Evolutionary conservation across 2,797 vertebrate genomes (phyloP).

Genomic region (Anabas testudineus): DNA sequence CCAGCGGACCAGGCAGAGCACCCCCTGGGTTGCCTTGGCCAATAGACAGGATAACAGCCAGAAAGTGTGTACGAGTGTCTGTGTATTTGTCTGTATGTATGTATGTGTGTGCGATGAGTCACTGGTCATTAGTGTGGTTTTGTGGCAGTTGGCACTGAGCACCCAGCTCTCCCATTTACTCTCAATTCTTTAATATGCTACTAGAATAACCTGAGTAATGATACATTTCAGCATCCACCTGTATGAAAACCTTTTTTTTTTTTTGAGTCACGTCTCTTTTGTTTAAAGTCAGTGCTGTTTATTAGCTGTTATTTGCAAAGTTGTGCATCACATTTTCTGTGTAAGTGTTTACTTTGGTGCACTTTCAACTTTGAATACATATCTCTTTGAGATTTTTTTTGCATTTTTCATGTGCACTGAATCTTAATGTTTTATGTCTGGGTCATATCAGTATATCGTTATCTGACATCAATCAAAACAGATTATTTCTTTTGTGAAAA

Average conservation of each 20-base stretch:
- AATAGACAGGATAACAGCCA: conserved; percentile 27
- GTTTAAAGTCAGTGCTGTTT: background rate
- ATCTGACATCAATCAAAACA: background rate
- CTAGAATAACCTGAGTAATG: conserved; percentile 18
- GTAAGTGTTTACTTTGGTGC: too few species aligned
- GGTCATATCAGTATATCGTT: background rate
- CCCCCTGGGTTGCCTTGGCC: conserved; percentile 50
- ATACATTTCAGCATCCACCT: background rate
- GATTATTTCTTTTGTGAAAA: background rate
- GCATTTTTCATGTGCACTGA: background rate
- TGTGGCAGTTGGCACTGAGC: conserved; percentile 26
- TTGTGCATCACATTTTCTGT: background rate
- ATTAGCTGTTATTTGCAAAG: background rate
- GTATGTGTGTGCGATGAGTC: conserved; percentile 11
- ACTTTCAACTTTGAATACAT: too few species aligned
- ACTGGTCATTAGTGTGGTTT: conserved; percentile 15
- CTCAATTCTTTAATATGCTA: conserved; percentile 5
- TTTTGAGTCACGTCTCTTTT: too few species aligned
- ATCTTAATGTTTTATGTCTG: background rate
- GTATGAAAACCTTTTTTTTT: background rate
- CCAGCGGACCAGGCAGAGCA: conserved; percentile 54
- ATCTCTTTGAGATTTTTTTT: too few species aligned
- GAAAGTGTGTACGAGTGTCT: conserved; percentile 24
- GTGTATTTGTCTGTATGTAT: background rate
- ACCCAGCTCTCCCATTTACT: background rate